Evolutionary conservation across 2,113 vertebrate species (phyloP).

Genomic region (Coreoperca whiteheadi): DNA sequence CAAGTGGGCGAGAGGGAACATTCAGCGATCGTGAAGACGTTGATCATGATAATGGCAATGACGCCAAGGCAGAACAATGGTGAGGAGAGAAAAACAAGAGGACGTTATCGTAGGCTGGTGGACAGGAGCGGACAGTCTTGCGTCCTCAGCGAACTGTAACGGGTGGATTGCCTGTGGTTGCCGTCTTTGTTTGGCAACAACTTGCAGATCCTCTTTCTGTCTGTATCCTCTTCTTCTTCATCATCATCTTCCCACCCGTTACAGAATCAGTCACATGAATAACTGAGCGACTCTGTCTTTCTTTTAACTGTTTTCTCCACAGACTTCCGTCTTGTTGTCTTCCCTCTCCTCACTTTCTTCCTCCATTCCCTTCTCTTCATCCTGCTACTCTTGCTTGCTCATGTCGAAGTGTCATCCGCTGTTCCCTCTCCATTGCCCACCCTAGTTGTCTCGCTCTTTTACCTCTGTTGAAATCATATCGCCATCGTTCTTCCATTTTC

Average conservation of each 20-base stretch:
- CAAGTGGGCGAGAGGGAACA: constrained; percentile 48
- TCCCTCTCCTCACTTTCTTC: constrained; percentile 19
- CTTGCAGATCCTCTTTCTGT: constrained; percentile 25
- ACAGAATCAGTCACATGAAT: constrained; percentile 54
- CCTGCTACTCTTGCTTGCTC: constrained; percentile 34
- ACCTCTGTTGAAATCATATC: not conserved
- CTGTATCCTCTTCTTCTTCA: constrained; percentile 17
- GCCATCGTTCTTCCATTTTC: constrained; percentile 10
- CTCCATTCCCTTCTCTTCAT: constrained; percentile 19
- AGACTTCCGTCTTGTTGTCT: constrained; percentile 25
- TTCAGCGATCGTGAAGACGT: constrained; percentile 29
- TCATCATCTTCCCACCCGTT: constrained; percentile 31
- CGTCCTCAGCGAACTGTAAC: constrained; percentile 19
- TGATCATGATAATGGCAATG: constrained; percentile 53
- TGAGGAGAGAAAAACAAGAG: constrained; percentile 54
- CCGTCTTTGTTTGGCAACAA: constrained; percentile 33
- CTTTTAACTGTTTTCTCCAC: constrained; percentile 9
- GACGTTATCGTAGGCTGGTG: constrained; percentile 20
- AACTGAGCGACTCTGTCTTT: constrained; percentile 31
- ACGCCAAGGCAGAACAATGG: constrained; percentile 49
- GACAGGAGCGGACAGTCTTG: constrained; percentile 34
- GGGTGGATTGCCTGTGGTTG: constrained; percentile 19
- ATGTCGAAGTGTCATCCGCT: constrained; percentile 34
- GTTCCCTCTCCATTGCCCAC: constrained; percentile 17
- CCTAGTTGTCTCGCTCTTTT: not conserved